Evolutionary conservation across 2,888 invertebrate genomes (phyloP).

Genomic region (Pemphredon lugubris): DNA sequence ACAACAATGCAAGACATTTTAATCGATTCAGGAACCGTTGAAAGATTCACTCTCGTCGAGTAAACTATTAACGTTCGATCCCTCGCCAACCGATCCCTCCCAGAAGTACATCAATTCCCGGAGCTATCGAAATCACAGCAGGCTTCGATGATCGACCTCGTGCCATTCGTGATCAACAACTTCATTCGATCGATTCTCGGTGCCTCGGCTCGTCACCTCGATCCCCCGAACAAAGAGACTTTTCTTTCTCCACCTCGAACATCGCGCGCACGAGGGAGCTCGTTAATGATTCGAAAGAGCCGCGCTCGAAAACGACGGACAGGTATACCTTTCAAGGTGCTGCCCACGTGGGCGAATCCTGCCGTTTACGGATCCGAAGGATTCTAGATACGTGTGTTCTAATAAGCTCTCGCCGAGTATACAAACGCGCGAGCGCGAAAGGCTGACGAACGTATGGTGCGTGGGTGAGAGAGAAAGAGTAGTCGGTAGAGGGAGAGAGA

Average conservation of each 20-base stretch:
- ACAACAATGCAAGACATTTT: no score
- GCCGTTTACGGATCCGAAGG: conserved; percentile 59
- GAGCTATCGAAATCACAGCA: conserved; percentile 18
- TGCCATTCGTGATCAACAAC: conserved; percentile 16
- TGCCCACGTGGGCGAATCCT: conserved; percentile 68
- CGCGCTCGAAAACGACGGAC: conserved; percentile 49
- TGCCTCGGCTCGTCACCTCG: conserved; percentile 37
- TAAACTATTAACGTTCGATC: no score
- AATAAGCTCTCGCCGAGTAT: conserved; percentile 58
- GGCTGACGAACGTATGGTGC: conserved; percentile 56
- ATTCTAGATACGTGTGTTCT: conserved; percentile 61
- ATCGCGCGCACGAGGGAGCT: conserved; percentile 48
- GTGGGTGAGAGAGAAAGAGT: conserved; percentile 54
- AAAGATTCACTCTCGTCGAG: no score
- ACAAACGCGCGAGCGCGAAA: conserved; percentile 31
- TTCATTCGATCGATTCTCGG: conserved; percentile 29
- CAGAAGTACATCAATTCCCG: not conserved
- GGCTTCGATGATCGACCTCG: not conserved
- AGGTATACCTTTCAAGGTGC: conserved; percentile 62
- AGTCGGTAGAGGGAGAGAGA: not conserved
- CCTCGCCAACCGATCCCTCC: not conserved
- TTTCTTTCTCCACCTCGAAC: conserved; percentile 25
- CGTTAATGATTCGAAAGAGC: conserved; percentile 67
- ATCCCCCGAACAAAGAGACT: conserved; percentile 47
- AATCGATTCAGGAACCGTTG: no score